Conservation (phyloP, 1,140 invertebrate genomes). For the Proctacanthus coquilletti region DNA sequence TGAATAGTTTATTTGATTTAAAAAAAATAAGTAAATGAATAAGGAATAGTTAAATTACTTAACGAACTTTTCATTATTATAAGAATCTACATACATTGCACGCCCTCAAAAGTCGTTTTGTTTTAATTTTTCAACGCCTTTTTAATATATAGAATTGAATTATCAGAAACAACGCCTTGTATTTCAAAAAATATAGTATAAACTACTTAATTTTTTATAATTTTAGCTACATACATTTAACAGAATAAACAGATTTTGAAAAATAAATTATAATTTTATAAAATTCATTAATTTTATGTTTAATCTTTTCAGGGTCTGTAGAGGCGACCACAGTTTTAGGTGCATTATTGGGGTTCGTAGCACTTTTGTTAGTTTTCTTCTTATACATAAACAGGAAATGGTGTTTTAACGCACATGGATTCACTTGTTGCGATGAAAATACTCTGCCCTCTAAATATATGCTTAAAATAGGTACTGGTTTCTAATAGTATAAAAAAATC, state of each 20-base stretch:
- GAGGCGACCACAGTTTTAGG: conserved; percentile 67
- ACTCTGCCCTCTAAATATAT: conserved; percentile 30
- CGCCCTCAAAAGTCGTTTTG: not conserved
- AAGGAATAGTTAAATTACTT: not conserved
- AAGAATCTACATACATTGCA: not conserved
- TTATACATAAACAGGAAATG: conserved; percentile 65
- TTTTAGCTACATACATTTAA: not conserved
- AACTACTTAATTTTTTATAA: not conserved
- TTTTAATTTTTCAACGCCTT: not conserved
- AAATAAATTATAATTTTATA: not conserved
- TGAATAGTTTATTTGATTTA: not conserved
- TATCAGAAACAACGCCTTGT: not conserved
- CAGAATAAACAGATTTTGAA: not conserved
- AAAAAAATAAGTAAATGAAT: not conserved
- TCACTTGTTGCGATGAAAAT: conserved; percentile 43
- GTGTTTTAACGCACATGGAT: conserved; percentile 46
- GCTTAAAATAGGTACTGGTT: not conserved
- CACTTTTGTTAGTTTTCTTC: conserved; percentile 59
- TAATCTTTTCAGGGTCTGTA: conserved; percentile 43
- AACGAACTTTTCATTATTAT: not conserved
- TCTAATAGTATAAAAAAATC: conserved; percentile 7
- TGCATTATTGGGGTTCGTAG: conserved; percentile 55
- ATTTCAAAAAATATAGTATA: not conserved
- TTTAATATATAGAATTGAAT: not conserved
- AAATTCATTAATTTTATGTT: not conserved